A percentile compares a stretch with the other conserved stretches of the same genome.
Evolutionary conservation across 2,888 invertebrate species (phyloP).

Genomic region (Tenthredo mesomela): DNA sequence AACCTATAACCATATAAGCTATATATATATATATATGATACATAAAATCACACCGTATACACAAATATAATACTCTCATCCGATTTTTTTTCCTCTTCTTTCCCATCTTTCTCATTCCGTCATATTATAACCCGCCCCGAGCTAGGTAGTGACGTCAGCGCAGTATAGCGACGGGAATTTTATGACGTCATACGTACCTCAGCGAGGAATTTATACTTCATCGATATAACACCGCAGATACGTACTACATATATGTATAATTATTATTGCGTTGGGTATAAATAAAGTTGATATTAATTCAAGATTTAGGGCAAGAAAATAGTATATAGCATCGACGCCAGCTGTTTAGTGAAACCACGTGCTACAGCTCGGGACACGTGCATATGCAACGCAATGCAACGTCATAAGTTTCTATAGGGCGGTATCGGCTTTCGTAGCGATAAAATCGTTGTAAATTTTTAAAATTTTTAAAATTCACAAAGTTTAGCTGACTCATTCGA

Average conservation of each 20-base stretch:
- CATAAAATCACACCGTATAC: not conserved
- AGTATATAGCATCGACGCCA: not conserved
- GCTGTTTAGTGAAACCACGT: constrained; percentile 12
- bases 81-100: not conserved
- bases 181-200: constrained; percentile 10
- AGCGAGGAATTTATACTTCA: not conserved
- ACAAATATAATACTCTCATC: not conserved
- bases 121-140: not conserved
- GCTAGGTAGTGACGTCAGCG: constrained; percentile 27
- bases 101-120: not conserved
- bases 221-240: not conserved
- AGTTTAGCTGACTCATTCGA: constrained; percentile 7
- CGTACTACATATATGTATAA: no score
- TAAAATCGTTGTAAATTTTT: constrained; percentile 24
- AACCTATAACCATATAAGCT: not conserved
- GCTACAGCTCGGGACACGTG: not conserved
- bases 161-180: constrained; percentile 15
- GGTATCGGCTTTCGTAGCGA: constrained; percentile 1
- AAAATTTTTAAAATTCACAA: no score
- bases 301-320: not conserved
- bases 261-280: not conserved
- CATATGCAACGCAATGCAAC: no score
- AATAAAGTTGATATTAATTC: not conserved
- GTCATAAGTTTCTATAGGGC: not conserved
- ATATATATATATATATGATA: no score